These are phyloP conservation scores for Aphelocoma californica DNA, from an alignment of 2,797 vertebrate genomes.

Conservation along the genomic window DNA sequence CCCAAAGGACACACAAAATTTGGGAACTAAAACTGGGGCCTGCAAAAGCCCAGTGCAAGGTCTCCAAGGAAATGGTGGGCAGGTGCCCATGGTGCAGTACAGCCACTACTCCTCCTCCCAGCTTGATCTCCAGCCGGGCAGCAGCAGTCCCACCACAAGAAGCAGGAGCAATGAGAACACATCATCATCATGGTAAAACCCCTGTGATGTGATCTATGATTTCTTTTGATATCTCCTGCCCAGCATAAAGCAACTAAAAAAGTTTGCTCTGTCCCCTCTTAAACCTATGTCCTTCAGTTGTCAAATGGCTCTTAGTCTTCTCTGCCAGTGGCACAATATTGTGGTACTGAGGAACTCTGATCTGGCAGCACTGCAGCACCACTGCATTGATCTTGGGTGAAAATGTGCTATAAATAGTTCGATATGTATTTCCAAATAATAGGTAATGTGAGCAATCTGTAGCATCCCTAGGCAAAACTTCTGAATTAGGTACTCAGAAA, in stretches of 20 bases:
- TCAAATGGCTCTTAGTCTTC: background rate
- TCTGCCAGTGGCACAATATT: background rate
- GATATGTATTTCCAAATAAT: background rate
- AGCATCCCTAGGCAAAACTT: background rate
- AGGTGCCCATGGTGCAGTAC: fast-evolving
- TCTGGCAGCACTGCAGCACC: background rate
- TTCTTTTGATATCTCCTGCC: background rate
- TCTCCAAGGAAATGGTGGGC: background rate
- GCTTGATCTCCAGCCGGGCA: background rate
- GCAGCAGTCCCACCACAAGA: background rate
- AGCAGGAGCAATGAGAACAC: background rate
- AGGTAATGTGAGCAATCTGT: background rate
- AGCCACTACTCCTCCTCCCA: background rate
- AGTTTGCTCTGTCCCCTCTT: background rate
- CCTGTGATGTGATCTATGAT: background rate
- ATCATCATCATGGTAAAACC: background rate
- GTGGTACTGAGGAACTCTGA: background rate
- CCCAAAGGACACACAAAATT: background rate
- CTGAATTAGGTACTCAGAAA: background rate
- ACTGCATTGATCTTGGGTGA: background rate
- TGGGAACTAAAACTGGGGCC: background rate
- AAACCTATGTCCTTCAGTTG: background rate
- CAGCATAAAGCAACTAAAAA: background rate
- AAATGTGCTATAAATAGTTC: background rate
- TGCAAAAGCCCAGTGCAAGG: background rate